Conservation (phyloP, 2,888 invertebrate genomes). For the Rhingia campestris region DNA sequence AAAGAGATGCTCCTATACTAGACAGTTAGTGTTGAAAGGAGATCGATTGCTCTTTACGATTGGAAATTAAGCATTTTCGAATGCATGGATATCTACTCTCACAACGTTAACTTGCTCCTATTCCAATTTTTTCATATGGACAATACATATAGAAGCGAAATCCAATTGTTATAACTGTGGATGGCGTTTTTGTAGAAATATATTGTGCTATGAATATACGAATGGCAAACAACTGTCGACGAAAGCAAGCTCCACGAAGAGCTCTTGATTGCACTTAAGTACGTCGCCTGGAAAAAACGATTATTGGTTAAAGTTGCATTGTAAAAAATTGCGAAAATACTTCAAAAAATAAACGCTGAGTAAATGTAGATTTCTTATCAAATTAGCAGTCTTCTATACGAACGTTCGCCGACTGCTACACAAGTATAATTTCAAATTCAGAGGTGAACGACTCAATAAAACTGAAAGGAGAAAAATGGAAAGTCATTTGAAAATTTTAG, state of each 20-base stretch:
- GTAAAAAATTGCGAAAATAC: too few species aligned
- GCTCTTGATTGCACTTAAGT: constrained; percentile 56
- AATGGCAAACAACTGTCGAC: background rate
- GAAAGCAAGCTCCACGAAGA: constrained; percentile 22
- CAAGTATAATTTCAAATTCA: too few species aligned
- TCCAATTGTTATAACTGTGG: too few species aligned
- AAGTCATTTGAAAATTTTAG: too few species aligned
- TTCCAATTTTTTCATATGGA: constrained; percentile 11
- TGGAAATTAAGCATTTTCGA: constrained; percentile 49
- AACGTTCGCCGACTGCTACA: too few species aligned
- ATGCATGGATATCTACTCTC: background rate
- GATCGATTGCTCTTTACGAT: constrained; percentile 53
- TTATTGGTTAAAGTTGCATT: too few species aligned
- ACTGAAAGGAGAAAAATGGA: too few species aligned
- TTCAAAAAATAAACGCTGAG: too few species aligned
- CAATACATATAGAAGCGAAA: constrained; percentile 6
- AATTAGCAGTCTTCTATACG: too few species aligned
- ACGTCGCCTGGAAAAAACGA: constrained; percentile 15
- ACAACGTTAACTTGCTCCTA: constrained; percentile 3
- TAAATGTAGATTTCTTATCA: too few species aligned
- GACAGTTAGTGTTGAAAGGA: constrained; percentile 47
- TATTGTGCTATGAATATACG: constrained; percentile 20
- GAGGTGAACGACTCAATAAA: too few species aligned
- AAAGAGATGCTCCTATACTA: constrained; percentile 10
- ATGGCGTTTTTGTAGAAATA: constrained; percentile 53